These are phyloP conservation scores for Protobothrops mucrosquamatus DNA, from an alignment of 2,113 vertebrate species.

Conservation along the genomic window DNA sequence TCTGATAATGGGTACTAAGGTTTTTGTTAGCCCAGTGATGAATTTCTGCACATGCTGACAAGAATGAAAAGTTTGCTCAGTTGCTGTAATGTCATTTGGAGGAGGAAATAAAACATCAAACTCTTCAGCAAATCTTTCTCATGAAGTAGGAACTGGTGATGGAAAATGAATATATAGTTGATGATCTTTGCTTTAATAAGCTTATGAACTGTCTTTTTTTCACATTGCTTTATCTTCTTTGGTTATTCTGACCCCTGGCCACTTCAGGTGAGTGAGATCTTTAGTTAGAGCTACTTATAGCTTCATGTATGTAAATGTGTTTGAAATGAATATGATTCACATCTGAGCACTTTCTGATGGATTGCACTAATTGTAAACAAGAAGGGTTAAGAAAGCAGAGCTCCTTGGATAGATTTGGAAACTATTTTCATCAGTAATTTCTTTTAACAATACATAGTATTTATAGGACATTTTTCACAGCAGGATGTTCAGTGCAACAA, in stretches of 20 bases:
- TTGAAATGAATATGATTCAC: not conserved
- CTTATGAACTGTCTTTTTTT: conserved; percentile 33
- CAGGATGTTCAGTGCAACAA: not conserved
- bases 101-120: conserved; percentile 17
- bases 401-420: not conserved
- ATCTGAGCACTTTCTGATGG: not conserved
- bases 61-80: conserved; percentile 47
- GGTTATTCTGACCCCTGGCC: not conserved
- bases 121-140: conserved; percentile 29
- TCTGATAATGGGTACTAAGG: conserved; percentile 75
- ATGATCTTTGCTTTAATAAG: not conserved
- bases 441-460: not conserved
- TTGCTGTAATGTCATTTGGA: conserved; percentile 35
- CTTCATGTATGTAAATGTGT: not conserved
- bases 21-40: conserved; percentile 47
- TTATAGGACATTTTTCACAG: not conserved
- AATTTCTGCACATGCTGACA: conserved; percentile 38
- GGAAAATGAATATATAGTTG: conserved; percentile 30
- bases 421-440: not conserved
- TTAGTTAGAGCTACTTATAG: not conserved
- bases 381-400: not conserved
- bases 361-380: not conserved
- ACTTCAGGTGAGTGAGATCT: not conserved
- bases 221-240: not conserved
- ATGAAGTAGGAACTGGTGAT: not conserved